Evolutionary conservation across 2,113 vertebrate genomes (phyloP), one percentile per base, ranked within the genome.

Genomic region (Mustela lutreola): DNA sequence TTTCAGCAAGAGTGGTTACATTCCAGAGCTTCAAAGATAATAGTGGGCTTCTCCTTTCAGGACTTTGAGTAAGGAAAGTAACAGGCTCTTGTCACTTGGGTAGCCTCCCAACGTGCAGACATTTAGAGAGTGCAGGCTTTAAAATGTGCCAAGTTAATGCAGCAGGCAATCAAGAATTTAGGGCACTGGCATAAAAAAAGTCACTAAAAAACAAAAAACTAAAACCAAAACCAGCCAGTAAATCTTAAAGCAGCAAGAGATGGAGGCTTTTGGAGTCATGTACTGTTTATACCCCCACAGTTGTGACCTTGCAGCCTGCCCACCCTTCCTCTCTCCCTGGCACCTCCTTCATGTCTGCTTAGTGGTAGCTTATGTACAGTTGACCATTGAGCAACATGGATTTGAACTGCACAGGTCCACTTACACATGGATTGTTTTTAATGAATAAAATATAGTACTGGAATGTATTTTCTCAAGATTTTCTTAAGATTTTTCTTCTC

Each of bases 131-230:
- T 62, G 14, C 4, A n/a, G 70, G 15, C 63, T 92, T 1, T 84
- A 75, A 62, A 39, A n/a, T 14, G 6, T 90, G 92, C 91, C 91
- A 76, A 58, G 53, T 89, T 79, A 84, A 89, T 89, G 89, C 14
- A 0, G 26, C 60, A 89, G 53, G 33, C 53, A 82, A 24, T 78
- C 63, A 90, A 58, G 60, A 93, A 94, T 95, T 91, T 88, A 95
- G 91, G 81, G 36, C 50, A 84, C 36, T 71, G 31, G 78, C 42
- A 80, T 97, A 96, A 62, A 76, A 92, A 91, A 85, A 88, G 24
- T 67, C 16, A 18, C 24, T 58, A 12, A 24, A 63, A 58, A 70
- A 21, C 33, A 19, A 80, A 73, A 78, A 62, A 62, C 60, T 62
- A 62, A 62, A 58, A 53, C 33, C 19, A 36, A n/a, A 19, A 70